A percentile compares a stretch with the other conserved stretches of the same genome.
phyloP scores from a whole-genome alignment of 2,888 invertebrate genomes.

The Rhingia rostrata region DNA sequence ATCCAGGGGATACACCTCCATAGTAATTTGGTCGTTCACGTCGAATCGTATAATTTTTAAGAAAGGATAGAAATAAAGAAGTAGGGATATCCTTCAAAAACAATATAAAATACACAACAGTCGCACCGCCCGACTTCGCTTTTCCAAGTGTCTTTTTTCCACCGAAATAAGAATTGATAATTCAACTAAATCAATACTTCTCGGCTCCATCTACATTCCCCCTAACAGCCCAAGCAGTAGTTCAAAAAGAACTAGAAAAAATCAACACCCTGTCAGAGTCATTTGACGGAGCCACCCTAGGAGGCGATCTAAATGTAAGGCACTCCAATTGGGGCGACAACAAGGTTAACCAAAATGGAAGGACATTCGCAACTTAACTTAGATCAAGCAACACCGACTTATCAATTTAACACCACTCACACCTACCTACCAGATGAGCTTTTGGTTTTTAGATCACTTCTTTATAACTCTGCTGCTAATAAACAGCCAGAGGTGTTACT shows the following conservation, averaged over 20 bases:
- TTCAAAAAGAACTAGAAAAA: not conserved
- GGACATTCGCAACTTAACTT: not conserved
- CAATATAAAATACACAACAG: constrained; percentile 1
- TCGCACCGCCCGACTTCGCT: not conserved
- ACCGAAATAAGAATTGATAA: not conserved
- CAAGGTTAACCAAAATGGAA: no score
- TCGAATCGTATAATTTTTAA: not conserved
- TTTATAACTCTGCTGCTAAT: not conserved
- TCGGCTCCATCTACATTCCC: not conserved
- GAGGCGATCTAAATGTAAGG: no score
- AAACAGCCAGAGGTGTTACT: no score
- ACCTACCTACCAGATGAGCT: no score
- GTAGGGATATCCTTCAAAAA: not conserved
- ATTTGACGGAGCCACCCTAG: no score
- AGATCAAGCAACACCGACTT: no score
- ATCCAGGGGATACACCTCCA: constrained; percentile 22
- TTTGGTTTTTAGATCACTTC: no score
- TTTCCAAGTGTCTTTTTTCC: not conserved
- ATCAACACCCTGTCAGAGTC: no score
- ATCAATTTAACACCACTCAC: no score
- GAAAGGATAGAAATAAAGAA: not conserved
- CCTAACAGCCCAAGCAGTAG: not conserved
- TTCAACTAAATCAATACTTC: no score
- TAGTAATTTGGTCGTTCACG: no score
- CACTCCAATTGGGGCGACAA: no score